Base-by-base conservation (phyloP, 2,113 vertebrate species). In the Sinosuthora webbiana region DNA sequence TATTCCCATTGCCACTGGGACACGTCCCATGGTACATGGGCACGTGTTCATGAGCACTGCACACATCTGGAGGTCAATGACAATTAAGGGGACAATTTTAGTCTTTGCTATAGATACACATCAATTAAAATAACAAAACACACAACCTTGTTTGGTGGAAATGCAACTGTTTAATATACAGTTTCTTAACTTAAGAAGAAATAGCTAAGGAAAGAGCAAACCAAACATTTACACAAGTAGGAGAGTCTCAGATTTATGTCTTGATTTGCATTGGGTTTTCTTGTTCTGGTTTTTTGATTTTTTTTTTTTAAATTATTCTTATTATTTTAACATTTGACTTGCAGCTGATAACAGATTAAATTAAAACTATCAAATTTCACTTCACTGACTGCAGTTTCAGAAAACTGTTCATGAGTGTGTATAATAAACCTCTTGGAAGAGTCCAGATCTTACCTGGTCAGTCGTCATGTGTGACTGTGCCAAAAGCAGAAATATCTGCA, bases 271-370 rank as follows among this genome's bases (percentile, higher is more conserved):
- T 3, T 41, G 19, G 8, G 8, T 63, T 59, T 65, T 59, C 39
- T 50, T 42, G 12, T 1, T 74, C 67, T 33, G 9, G 0, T 53
- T 42, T 80, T 70, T 39, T 47, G 22, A 49, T 45, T 21, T 15
- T 37, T 37, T 6, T 56, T 1, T 49, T 44, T 22, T 21, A 3
- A 15, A 21, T 25, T 76, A 64, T 41, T 56, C n/a, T n/a, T n/a
- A n/a, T n/a, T n/a, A n/a, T 62, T 82, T 77, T 37, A 71, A 88
- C 18, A 18, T 41, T 91, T 89, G 42, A 91, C 15, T 92, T 60
- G 39, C 52, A 85, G 94, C 82, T 83, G 89, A 92, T 81, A 94
- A 63, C 62, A 70, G 56, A 95, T 63, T 59, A 94, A 94, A 96
- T 93, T 79, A 95, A 86, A 95, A 92, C 6, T 13, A 59, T 81